These are phyloP conservation scores for Notolepis coatsorum DNA, from an alignment of 2,797 vertebrate species.

Conservation along the genomic window DNA sequence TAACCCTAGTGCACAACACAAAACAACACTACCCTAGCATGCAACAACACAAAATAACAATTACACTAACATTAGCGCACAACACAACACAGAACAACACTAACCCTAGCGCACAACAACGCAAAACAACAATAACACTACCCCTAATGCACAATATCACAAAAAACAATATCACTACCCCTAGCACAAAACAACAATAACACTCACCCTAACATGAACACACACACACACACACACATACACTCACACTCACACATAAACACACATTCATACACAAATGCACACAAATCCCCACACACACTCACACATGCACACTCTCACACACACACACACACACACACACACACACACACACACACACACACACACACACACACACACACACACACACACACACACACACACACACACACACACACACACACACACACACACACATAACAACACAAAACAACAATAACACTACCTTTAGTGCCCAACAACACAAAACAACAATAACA, in stretches of 20 bases:
- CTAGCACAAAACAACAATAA: slow-evolving; percentile 22
- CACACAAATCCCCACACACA: slow-evolving; percentile 24
- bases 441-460: neutral
- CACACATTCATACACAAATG: slow-evolving; percentile 6
- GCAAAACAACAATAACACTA: slow-evolving; percentile 46
- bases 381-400: slow-evolving; percentile 21
- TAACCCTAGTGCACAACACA: slow-evolving; percentile 46
- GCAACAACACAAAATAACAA: slow-evolving; percentile 36
- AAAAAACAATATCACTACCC: slow-evolving; percentile 42
- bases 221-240: slow-evolving; percentile 11
- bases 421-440: too few species aligned
- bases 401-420: slow-evolving; percentile 25
- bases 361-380: slow-evolving; percentile 31
- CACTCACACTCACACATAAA: slow-evolving; percentile 11
- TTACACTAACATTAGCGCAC: neutral
- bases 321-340: slow-evolving; percentile 2
- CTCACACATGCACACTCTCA: slow-evolving; percentile 26
- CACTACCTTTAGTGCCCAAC: too few species aligned
- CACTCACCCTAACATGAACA: too few species aligned
- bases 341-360: slow-evolving; percentile 19
- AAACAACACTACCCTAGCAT: slow-evolving; percentile 28
- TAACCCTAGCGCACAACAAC: slow-evolving; percentile 36
- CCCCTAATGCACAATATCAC: slow-evolving; percentile 38
- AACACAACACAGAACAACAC: too few species aligned
- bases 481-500: neutral